Base-by-base conservation (phyloP, 2,113 vertebrate species). In the Ophthalmolycus amberensis region DNA sequence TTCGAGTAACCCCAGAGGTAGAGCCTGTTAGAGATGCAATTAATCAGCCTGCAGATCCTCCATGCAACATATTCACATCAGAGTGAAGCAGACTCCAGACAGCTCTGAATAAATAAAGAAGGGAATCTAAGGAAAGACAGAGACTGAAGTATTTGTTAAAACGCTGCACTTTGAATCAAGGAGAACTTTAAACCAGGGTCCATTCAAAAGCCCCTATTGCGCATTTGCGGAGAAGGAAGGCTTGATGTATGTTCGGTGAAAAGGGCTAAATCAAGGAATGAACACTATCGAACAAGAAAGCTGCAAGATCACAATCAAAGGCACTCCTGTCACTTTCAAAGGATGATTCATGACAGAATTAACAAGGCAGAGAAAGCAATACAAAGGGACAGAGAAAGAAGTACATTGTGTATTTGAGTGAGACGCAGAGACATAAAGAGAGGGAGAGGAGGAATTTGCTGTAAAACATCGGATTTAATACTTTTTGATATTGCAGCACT, bases 291-390 rank as follows among this genome's bases (percentile, higher is more conserved):
- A 88, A 88, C 82, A 87, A 54, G 65, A 64, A 83, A 83, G 72
- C 64, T 25, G 68, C 70, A 67, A 88, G 89, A 91, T 92, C 71
- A 83, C 90, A 87, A 93, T 93, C 88, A 90, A 89, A 89, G 77
- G 81, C 84, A 85, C 88, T 92, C 87, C 56, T 80, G 71, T 91
- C 91, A 89, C 75, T 87, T 88, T 80, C 82, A 83, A 75, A 7
- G 74, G 85, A 84, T 88, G 87, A 93, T 92, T 85, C 83, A 92
- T 82, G 81, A 81, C 62, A 80, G 85, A 79, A 90, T 92, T 90
- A 91, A 91, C 73, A 72, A 78, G 72, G 76, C 69, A 76, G 66
- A 82, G 20, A 68, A 72, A 82, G 65, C 73, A 46, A 78, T 67
- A 84, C 58, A 78, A 71, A 50, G 66, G 59, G 38, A 67, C 27